Percentiles rank a stretch among this genome's conserved stretches.
phyloP scores from a whole-genome alignment of 2,888 invertebrate species.

The Lymantria dispar region DNA sequence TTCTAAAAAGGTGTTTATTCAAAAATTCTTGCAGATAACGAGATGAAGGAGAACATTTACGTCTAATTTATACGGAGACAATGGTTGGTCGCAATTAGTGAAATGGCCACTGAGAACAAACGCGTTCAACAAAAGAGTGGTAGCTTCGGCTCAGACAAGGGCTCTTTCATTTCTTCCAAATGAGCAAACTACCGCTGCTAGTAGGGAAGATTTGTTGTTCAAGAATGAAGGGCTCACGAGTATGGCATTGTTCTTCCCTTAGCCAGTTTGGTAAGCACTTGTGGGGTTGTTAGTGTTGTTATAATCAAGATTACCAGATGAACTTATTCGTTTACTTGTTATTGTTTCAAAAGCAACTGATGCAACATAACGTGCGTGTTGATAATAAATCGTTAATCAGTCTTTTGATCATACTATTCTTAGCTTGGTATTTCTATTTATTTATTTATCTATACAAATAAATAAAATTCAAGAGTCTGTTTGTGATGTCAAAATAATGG shows the following conservation, averaged over 20 bases:
- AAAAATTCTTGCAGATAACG: conserved; percentile 49
- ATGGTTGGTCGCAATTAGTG: conserved; percentile 79
- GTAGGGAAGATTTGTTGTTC: conserved; percentile 75
- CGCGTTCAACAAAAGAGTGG: conserved; percentile 73
- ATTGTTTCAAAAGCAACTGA: conserved; percentile 33
- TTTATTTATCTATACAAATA: too few relatives aligned
- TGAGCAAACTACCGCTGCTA: conserved; percentile 76
- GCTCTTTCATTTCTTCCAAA: conserved; percentile 80
- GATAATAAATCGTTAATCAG: not conserved
- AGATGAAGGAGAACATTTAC: conserved; percentile 61
- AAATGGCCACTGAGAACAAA: conserved; percentile 79
- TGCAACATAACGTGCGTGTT: conserved; percentile 17
- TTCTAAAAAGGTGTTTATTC: conserved; percentile 44
- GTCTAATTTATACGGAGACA: conserved; percentile 73
- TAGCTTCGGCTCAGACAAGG: conserved; percentile 58
- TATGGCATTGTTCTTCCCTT: conserved; percentile 68
- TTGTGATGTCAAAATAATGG: too few relatives aligned
- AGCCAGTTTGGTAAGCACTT: conserved; percentile 73
- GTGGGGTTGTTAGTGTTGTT: conserved; percentile 50
- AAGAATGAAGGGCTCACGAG: conserved; percentile 68
- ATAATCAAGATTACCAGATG: conserved; percentile 66
- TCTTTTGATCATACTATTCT: not conserved
- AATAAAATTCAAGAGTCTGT: too few relatives aligned
- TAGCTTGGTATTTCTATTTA: not conserved
- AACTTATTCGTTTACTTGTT: conserved; percentile 41